Evolutionary conservation across 2,113 vertebrate species (phyloP), one percentile per base, ranked within the genome.

Genomic region (Aegithalos caudatus): DNA sequence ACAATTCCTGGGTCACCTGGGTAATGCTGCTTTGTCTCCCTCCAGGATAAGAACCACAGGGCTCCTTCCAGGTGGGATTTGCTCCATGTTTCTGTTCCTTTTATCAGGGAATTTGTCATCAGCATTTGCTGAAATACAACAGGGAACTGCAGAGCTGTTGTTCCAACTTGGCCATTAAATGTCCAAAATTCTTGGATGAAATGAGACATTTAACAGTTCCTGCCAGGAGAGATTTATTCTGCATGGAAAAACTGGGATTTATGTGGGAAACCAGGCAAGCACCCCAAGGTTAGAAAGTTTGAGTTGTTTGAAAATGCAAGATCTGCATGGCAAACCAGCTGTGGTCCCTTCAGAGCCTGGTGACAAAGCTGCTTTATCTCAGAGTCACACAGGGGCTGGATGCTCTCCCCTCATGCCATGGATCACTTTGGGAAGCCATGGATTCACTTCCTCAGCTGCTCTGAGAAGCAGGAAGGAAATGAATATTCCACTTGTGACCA

Each of bases 401-500:
- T 11, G 42, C 40, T 81, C 29, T 66, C 35, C 20, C 42, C 66
- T 33, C 2, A 0, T 20, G 31, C 92, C 94, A 91, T 86, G 81
- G 95, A 86, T 65, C 42, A 9, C 8, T 4, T 14, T 44, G 97
- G 97, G 56, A 93, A 37, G 22, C 94, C 92, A 13, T 86, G 90
- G 44, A 47, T 74, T 58, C 91, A 65, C 31, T 93, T 96, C 92
- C 88, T 97, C 64, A 70, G 94, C 31, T 72, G 44, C 23, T 48
- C 67, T 22, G 14, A 16, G 14, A 45, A 82, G 13, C 88, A 95
- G 96, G 47, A 92, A 56, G 29, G 35, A 40, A 77, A 44, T 14
- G 47, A 96, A 31, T 16, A 56, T 96, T 81, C 86, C 96, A 18
- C 83, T 96, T 33, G 50, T 53, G 35, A 14, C 90, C 78, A 92